Conservation (phyloP, 37 sponge, comb jelly and placozoan species). For the Dysidea cf. avara region DNA sequence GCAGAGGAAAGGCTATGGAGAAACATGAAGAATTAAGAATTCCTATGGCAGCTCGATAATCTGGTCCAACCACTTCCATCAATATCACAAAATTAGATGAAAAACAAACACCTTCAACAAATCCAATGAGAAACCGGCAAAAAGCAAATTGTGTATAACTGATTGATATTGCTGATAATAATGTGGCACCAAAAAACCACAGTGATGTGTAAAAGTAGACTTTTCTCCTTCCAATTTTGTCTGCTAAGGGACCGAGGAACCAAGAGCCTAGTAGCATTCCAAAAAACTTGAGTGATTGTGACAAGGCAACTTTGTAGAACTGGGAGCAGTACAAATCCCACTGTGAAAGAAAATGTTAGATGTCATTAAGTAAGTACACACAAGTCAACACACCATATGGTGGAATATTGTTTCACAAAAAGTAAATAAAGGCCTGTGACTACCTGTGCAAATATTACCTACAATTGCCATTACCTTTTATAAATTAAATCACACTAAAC, state of each 20-base stretch:
- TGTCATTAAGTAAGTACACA: too few relatives aligned
- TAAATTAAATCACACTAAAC: too few relatives aligned
- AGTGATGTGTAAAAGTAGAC: slow-evolving; percentile 10
- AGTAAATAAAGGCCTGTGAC: too few relatives aligned
- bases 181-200: neutral
- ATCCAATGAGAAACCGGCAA: slow-evolving; percentile 18
- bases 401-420: too few relatives aligned
- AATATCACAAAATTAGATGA: slow-evolving; percentile 28
- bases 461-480: too few relatives aligned
- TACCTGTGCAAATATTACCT: too few relatives aligned
- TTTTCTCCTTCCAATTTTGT: slow-evolving; percentile 44
- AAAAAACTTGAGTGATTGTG: slow-evolving; percentile 52
- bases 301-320: too few relatives aligned
- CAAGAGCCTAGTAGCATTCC: slow-evolving; percentile 54
- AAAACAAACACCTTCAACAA: slow-evolving; percentile 4
- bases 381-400: too few relatives aligned
- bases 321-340: too few relatives aligned
- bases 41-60: slow-evolving; percentile 15
- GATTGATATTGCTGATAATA: slow-evolving; percentile 14
- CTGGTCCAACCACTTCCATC: slow-evolving; percentile 39
- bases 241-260: slow-evolving; percentile 40
- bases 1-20: slow-evolving; percentile 6
- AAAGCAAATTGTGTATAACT: slow-evolving; percentile 19
- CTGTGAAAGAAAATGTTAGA: too few relatives aligned
- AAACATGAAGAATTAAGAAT: slow-evolving; percentile 5